phyloP scores from a whole-genome alignment of 2,113 vertebrate genomes.

The Rafetus swinhoei region DNA sequence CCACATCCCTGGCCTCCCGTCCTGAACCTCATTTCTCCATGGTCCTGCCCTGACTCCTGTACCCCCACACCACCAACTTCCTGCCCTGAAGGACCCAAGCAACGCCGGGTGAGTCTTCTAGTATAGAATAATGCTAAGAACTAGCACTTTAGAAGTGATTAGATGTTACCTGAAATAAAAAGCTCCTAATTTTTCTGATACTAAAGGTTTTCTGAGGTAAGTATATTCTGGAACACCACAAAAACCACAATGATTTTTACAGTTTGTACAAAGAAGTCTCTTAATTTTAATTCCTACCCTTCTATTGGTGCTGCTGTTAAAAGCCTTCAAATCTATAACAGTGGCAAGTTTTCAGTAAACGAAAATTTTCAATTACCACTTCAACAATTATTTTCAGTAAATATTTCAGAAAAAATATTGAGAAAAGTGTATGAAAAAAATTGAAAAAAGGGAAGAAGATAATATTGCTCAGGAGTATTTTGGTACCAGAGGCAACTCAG shows the following conservation, averaged over 20 bases:
- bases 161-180: fast-evolving
- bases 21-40: no score
- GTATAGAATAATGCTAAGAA: not conserved
- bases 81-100: no score
- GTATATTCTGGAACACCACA: not conserved
- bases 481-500: not conserved
- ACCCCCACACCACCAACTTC: no score
- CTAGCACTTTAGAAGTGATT: not conserved
- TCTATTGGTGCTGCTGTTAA: not conserved
- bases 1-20: no score
- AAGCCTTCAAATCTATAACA: fast-evolving
- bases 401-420: not conserved
- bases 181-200: not conserved
- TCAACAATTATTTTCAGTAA: not conserved
- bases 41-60: no score
- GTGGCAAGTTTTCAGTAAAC: not conserved
- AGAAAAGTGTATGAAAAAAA: not conserved
- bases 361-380: not conserved
- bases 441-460: not conserved
- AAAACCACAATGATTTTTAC: not conserved
- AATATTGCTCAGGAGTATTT: not conserved
- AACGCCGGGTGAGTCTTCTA: no score
- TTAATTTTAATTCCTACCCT: not conserved
- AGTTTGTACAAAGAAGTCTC: not conserved
- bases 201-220: not conserved